phyloP scores from a whole-genome alignment of 2,888 invertebrate species.

The Enchytraeus crypticus region DNA sequence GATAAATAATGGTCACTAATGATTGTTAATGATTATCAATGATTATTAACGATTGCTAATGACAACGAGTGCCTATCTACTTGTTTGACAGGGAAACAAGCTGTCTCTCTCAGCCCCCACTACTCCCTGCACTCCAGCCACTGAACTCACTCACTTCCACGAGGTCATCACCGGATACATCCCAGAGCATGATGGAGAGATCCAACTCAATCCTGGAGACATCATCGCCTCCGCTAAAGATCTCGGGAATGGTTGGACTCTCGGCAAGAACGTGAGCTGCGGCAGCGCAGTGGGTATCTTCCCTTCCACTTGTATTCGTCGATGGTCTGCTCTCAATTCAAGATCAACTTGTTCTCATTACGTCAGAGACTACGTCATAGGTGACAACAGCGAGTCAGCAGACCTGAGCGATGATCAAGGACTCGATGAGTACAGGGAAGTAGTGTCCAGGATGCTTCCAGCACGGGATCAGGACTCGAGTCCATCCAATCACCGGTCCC shows the following conservation, averaged over 20 bases:
- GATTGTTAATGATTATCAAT: no score
- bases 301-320: constrained; percentile 18
- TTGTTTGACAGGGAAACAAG: constrained; percentile 15
- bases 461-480: neutral
- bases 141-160: constrained; percentile 7
- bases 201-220: constrained; percentile 20
- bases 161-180: constrained; percentile 15
- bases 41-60: no score
- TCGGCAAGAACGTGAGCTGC: constrained; percentile 22
- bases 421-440: neutral
- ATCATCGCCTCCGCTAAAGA: constrained; percentile 20
- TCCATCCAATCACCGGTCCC: neutral
- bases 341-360: neutral
- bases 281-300: constrained; percentile 22
- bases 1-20: no score
- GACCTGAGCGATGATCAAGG: neutral
- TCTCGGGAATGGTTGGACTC: constrained; percentile 27
- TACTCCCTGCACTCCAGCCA: constrained; percentile 10
- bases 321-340: neutral
- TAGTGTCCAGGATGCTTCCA: neutral
- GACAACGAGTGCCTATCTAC: no score
- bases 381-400: neutral
- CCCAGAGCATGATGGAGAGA: constrained; percentile 24
- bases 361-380: neutral
- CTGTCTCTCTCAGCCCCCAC: constrained; percentile 13